Conservation (phyloP, 2,888 invertebrate species). For the Sarcophaga caerulescens region DNA sequence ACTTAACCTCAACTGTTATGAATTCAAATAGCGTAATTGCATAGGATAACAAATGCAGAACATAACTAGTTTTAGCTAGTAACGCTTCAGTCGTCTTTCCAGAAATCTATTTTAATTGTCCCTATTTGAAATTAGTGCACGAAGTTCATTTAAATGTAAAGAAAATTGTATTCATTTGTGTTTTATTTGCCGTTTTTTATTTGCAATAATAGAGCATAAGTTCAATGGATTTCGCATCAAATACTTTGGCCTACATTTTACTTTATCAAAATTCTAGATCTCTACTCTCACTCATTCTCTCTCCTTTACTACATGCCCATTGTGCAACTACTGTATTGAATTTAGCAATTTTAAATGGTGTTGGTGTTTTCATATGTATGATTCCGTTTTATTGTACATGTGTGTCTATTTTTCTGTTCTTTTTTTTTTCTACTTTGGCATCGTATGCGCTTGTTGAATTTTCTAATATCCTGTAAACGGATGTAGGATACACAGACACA, state of each 20-base stretch:
- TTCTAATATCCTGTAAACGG: conserved; percentile 61
- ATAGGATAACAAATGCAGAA: too few relatives aligned
- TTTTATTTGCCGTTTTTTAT: neutral
- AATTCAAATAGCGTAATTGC: too few relatives aligned
- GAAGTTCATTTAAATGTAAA: too few relatives aligned
- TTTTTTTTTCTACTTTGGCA: neutral
- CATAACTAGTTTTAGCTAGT: too few relatives aligned
- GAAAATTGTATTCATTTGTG: neutral
- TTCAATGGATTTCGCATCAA: neutral
- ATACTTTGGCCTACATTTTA: neutral
- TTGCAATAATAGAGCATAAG: neutral
- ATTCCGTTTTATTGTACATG: conserved; percentile 17
- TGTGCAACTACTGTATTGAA: conserved; percentile 45
- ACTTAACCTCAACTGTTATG: too few relatives aligned
- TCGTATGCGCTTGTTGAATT: conserved; percentile 56
- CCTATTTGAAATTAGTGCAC: too few relatives aligned
- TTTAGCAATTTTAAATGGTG: conserved; percentile 44
- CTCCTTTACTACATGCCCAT: neutral
- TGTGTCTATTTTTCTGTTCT: neutral
- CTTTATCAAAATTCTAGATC: neutral
- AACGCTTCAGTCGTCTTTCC: too few relatives aligned
- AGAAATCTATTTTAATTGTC: too few relatives aligned
- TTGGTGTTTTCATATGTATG: conserved; percentile 26
- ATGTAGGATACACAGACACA: conserved; percentile 8
- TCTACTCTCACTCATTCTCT: neutral